Evolutionary conservation across 1,140 invertebrate genomes (phyloP).

Genomic region (Tetraneura akinire): DNA sequence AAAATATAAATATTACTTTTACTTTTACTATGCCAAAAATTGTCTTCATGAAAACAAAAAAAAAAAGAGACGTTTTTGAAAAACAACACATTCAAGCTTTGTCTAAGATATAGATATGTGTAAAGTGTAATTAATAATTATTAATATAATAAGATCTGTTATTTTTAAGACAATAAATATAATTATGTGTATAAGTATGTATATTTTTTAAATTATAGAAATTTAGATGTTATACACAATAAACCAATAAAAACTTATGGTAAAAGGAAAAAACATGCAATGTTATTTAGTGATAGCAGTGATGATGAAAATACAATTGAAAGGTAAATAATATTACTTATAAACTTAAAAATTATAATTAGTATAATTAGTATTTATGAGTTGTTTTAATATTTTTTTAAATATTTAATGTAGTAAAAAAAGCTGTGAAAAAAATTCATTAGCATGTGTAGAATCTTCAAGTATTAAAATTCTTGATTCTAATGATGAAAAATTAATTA

Average conservation of each 20-base stretch:
- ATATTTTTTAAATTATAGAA: neutral
- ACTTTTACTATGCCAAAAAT: too few species aligned
- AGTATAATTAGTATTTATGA: neutral
- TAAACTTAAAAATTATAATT: neutral
- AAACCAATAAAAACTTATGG: constrained; percentile 44
- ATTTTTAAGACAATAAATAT: too few species aligned
- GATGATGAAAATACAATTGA: constrained; percentile 24
- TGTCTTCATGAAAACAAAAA: too few species aligned
- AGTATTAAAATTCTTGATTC: neutral
- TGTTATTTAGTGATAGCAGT: constrained; percentile 45
- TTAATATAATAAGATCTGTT: too few species aligned
- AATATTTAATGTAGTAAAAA: constrained; percentile 31
- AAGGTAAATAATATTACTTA: neutral
- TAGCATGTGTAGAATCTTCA: neutral
- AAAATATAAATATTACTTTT: too few species aligned
- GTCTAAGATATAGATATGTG: too few species aligned
- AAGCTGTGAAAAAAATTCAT: constrained; percentile 2
- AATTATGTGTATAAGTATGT: too few species aligned
- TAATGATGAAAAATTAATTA: neutral
- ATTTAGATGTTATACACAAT: neutral
- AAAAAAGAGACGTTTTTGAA: too few species aligned
- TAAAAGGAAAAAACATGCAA: constrained; percentile 44
- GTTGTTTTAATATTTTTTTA: neutral
- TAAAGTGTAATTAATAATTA: too few species aligned
- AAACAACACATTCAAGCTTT: too few species aligned